phyloP scores from a whole-genome alignment of 2,113 vertebrate species.

The Cavia aperea region DNA sequence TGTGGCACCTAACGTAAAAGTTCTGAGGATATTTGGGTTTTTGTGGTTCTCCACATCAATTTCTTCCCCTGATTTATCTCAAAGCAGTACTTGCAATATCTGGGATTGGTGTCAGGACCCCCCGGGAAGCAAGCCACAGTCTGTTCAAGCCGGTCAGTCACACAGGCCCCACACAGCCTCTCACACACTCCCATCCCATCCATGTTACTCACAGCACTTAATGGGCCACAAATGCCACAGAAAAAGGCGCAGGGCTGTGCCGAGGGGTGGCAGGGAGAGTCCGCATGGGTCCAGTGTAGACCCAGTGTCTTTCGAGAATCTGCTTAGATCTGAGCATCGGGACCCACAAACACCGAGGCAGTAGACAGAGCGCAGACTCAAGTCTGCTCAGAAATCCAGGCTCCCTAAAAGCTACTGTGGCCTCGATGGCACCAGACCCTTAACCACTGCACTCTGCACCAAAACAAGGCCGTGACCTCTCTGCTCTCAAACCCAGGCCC shows the following conservation, averaged over 20 bases:
- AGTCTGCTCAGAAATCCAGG: slow-evolving; percentile 8
- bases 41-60: background rate
- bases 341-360: background rate
- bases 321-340: background rate
- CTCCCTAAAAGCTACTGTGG: slow-evolving; percentile 20
- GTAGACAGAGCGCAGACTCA: background rate
- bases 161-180: background rate
- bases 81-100: background rate
- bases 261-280: background rate
- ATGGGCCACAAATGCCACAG: background rate
- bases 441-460: slow-evolving; percentile 24
- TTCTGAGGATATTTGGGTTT: background rate
- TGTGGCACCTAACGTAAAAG: background rate
- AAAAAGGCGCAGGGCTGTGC: no score
- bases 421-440: background rate
- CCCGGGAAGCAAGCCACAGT: background rate
- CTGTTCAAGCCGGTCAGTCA: background rate
- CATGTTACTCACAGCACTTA: background rate
- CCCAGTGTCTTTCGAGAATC: background rate
- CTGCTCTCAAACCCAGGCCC: slow-evolving; percentile 23
- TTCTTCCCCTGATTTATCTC: background rate
- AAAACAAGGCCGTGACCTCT: background rate
- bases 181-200: background rate
- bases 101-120: background rate
- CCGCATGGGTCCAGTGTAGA: background rate